Conservation (phyloP, 1,140 invertebrate species). For the Macrostomum lignano region DNA sequence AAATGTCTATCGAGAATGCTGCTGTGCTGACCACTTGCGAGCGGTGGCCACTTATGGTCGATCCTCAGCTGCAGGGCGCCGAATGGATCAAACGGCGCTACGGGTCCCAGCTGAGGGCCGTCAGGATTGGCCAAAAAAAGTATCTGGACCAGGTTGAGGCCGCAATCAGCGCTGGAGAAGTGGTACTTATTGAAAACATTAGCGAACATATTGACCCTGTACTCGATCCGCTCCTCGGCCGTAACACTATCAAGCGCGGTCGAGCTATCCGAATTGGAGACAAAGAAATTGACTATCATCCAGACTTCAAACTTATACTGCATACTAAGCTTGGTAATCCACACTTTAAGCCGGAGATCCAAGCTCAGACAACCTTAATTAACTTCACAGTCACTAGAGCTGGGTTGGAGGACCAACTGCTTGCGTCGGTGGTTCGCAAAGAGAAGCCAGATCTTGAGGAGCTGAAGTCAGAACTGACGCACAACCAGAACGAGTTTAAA, state of each 20-base stretch:
- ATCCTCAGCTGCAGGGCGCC: slow-evolving; percentile 36
- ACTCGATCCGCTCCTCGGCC: slow-evolving; percentile 58
- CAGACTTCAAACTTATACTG: slow-evolving; percentile 54
- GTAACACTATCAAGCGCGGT: slow-evolving; percentile 75
- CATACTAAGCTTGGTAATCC: slow-evolving; percentile 88
- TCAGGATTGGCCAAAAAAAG: slow-evolving; percentile 58
- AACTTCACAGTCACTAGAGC: slow-evolving; percentile 88
- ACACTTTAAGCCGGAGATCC: slow-evolving; percentile 90
- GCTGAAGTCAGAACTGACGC: slow-evolving; percentile 62
- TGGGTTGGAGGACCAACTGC: slow-evolving; percentile 72
- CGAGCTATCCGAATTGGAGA: slow-evolving; percentile 76
- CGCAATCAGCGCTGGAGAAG: slow-evolving; percentile 47
- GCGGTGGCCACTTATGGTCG: slow-evolving; percentile 86
- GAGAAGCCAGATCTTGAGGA: slow-evolving; percentile 79
- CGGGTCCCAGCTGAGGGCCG: slow-evolving; percentile 40
- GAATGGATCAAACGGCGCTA: slow-evolving; percentile 90
- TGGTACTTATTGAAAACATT: slow-evolving; percentile 67
- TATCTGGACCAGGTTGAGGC: slow-evolving; percentile 65
- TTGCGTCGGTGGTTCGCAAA: slow-evolving; percentile 84
- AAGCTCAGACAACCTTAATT: slow-evolving; percentile 78
- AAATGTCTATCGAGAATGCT: slow-evolving; percentile 86
- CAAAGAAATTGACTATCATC: slow-evolving; percentile 75
- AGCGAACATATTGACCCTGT: slow-evolving; percentile 72
- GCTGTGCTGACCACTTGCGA: slow-evolving; percentile 70
- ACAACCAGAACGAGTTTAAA: slow-evolving; percentile 85